Conservation (phyloP, 92 coral and sea anemone species). For the Diadumene lineata region DNA sequence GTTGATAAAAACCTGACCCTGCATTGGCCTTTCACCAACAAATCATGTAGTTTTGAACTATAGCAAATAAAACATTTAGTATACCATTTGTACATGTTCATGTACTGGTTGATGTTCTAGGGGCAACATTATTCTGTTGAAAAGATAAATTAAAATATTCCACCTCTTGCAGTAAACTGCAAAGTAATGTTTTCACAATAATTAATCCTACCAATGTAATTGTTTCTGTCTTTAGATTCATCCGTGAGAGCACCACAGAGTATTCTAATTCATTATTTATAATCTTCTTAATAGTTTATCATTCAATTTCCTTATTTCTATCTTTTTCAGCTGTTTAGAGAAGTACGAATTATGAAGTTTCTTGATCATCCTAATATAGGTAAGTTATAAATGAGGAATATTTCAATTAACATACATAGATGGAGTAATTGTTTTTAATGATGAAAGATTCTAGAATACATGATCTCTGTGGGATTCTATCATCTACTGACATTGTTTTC, state of each 20-base stretch:
- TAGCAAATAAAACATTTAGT: neutral
- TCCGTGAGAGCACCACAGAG: neutral
- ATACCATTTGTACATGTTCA: no score
- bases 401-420: neutral
- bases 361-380: slow-evolving; percentile 99
- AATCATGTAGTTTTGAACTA: neutral
- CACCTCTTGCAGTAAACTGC: neutral
- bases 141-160: neutral
- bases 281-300: no score
- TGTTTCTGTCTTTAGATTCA: neutral
- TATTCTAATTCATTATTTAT: neutral
- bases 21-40: neutral
- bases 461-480: neutral
- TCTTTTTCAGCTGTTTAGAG: slow-evolving; percentile 87
- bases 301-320: neutral
- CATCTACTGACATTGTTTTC: neutral
- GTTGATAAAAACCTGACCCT: no score
- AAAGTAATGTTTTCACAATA: neutral
- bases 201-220: neutral
- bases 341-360: slow-evolving; percentile 98
- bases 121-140: no score
- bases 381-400: no score
- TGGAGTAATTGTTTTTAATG: neutral
- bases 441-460: neutral
- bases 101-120: no score